Conservation (phyloP, 2,888 invertebrate genomes). For the Ochropleura leucogaster region DNA sequence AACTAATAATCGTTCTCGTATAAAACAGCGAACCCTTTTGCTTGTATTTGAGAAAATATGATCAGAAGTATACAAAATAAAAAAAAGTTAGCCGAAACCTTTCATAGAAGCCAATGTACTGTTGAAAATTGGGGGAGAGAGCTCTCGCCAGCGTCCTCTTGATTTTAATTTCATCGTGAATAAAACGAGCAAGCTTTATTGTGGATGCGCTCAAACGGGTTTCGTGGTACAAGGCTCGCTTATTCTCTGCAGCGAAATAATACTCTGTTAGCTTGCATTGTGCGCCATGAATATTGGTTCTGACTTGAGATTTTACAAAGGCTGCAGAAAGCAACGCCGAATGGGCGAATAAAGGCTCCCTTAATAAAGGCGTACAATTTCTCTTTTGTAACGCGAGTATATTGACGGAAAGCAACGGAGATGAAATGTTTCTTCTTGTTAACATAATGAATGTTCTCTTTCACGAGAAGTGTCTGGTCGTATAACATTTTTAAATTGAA, state of each 20-base stretch:
- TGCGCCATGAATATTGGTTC: conserved; percentile 58
- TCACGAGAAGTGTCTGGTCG: conserved; percentile 9
- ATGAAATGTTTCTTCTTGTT: conserved; percentile 40
- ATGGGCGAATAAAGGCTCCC: conserved; percentile 30
- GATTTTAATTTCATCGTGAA: conserved; percentile 76
- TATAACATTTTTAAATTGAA: conserved; percentile 39
- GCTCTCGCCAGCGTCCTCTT: conserved; percentile 62
- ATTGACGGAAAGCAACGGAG: conserved; percentile 43
- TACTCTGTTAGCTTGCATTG: conserved; percentile 51
- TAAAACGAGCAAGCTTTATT: conserved; percentile 69
- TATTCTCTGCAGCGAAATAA: conserved; percentile 52
- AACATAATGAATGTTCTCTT: conserved; percentile 31
- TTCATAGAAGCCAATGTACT: conserved; percentile 68
- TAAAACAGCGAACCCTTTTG: conserved; percentile 40
- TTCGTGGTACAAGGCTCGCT: conserved; percentile 48
- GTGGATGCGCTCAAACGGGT: conserved; percentile 65
- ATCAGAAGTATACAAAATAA: conserved; percentile 58
- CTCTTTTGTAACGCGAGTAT: conserved; percentile 43
- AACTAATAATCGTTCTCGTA: conserved; percentile 31
- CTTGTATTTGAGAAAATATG: conserved; percentile 47
- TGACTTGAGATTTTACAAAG: conserved; percentile 57
- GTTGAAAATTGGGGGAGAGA: conserved; percentile 67
- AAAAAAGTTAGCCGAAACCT: conserved; percentile 58
- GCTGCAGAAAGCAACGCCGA: conserved; percentile 40
- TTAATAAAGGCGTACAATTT: conserved; percentile 43